phyloP scores from a whole-genome alignment of 2,797 vertebrate species.

The Aulostomus chinensis region DNA sequence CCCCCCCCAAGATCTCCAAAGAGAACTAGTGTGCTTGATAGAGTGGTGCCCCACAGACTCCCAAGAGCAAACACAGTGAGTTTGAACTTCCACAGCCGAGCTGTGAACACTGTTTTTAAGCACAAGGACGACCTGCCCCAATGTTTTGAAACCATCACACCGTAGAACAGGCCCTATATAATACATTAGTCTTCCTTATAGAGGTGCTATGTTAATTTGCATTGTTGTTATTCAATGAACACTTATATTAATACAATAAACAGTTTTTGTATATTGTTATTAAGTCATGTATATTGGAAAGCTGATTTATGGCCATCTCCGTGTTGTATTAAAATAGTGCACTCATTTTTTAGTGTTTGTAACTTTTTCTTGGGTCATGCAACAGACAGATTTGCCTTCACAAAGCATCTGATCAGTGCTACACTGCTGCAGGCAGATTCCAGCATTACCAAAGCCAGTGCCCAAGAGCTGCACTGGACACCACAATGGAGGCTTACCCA shows the following conservation, averaged over 20 bases:
- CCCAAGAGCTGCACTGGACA: not conserved
- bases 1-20: conserved; percentile 4
- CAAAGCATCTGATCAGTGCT: not conserved
- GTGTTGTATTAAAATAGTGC: not conserved
- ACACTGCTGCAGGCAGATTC: not conserved
- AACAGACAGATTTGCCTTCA: not conserved
- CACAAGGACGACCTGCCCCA: not conserved
- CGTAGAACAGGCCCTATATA: too few relatives aligned
- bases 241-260: too few relatives aligned
- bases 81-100: too few relatives aligned
- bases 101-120: not conserved
- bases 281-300: not conserved
- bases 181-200: too few relatives aligned
- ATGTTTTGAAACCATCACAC: too few relatives aligned
- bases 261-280: not conserved
- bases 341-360: not conserved
- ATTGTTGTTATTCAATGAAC: too few relatives aligned
- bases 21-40: too few relatives aligned
- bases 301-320: not conserved
- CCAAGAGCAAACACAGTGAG: not conserved
- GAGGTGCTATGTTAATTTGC: too few relatives aligned
- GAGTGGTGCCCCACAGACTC: too few relatives aligned
- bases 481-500: not conserved
- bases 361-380: not conserved
- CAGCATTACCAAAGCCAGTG: not conserved